Evolutionary conservation across 2,888 invertebrate species (phyloP).

Genomic region (Escarpia spicata): DNA sequence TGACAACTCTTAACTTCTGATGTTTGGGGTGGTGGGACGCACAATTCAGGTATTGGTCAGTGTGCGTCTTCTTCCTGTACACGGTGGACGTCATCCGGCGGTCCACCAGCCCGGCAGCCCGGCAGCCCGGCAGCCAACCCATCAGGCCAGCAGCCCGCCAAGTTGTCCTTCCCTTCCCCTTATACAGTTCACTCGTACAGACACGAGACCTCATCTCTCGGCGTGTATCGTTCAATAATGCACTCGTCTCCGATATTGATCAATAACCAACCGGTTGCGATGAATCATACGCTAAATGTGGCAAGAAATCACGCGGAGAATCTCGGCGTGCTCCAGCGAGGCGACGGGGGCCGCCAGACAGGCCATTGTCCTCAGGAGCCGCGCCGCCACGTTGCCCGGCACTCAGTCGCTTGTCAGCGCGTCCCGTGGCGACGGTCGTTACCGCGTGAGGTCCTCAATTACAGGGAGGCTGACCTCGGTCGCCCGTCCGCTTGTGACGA

Average conservation of each 20-base stretch:
- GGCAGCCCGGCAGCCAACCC: background rate
- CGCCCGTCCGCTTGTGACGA: background rate
- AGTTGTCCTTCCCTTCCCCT: background rate
- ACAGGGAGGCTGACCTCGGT: background rate
- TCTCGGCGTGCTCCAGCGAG: background rate
- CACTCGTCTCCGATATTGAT: conserved; percentile 3
- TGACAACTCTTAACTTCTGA: too few species aligned
- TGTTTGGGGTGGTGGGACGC: too few species aligned
- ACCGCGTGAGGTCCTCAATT: background rate
- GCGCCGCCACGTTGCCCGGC: background rate
- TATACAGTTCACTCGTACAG: background rate
- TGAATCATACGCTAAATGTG: conserved; percentile 16
- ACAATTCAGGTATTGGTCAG: too few species aligned
- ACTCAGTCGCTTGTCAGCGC: background rate
- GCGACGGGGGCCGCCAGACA: background rate
- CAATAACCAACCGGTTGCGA: conserved; percentile 5
- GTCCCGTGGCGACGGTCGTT: background rate
- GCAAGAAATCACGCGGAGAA: background rate
- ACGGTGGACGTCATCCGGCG: too few species aligned
- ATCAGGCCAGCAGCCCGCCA: background rate
- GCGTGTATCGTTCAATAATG: background rate
- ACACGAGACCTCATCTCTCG: background rate
- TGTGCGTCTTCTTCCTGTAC: too few species aligned
- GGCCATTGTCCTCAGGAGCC: background rate
- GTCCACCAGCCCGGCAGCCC: background rate